Base-by-base conservation (phyloP, 1,140 invertebrate species). In the Brachionus asplanchnoidis region DNA sequence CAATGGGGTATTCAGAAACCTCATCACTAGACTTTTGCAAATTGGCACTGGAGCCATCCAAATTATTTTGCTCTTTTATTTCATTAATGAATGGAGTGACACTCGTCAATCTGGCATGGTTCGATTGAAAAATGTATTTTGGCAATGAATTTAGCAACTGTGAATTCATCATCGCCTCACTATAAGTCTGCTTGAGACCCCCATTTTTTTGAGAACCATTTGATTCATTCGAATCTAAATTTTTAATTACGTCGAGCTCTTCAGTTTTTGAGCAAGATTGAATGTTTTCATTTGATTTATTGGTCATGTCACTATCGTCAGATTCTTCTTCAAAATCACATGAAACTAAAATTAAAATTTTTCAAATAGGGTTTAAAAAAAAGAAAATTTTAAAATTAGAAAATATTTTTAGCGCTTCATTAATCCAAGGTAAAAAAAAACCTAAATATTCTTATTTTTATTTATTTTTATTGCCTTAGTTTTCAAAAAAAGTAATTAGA, bases 1-100 rank as follows among this genome's bases (percentile, higher is more conserved):
- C 96, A 87, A 98, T 98, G 0, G 97, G 96, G 90, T 97, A 98
- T 89, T 97, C 95, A 0, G 95, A 95, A 14, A 97, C 94, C 90
- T 97, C 95, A 88, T 97, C 98, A 0, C 95, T 95, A 8, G 95
- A 95, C 14, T 95, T 96, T 85, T 97, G 93, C 90, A 96, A 95
- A 89, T 96, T 26, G 11, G 17, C 56, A 42, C 56, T 53, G n/a
- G 56, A 79, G 9, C 83, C 66, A 20, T 82, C 77, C 17, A 42
- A 32, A 42, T 80, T 78, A 26, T 86, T 32, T 42, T 83, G 79
- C n/a, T 82, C 79, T 82, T 82, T 68, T 9, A 65, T 42, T 82
- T 82, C 79, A 14, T 82, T 82, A 9, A 65, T 44, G 40, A 65
- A 44, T 17, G 36, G 79, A 42, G 36, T 68, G 20, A 68, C 79